These are phyloP conservation scores for Sipha flava DNA, from an alignment of 1,140 invertebrate genomes.

Conservation along the genomic window DNA sequence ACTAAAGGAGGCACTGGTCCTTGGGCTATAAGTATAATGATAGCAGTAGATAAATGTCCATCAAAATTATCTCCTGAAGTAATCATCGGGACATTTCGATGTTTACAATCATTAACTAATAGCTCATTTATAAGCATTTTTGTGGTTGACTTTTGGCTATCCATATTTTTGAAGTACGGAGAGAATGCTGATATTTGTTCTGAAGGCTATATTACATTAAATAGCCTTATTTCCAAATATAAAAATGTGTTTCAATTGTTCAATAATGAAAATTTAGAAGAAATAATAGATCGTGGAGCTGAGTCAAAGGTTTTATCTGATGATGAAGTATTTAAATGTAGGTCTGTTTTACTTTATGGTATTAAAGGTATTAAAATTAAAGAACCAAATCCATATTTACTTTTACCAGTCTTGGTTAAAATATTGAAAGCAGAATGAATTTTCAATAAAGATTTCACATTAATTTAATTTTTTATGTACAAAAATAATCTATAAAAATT, in stretches of 20 bases:
- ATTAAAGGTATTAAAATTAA: background rate
- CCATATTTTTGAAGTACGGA: background rate
- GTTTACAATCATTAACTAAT: background rate
- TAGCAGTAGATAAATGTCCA: background rate
- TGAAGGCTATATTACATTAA: background rate
- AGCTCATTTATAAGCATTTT: background rate
- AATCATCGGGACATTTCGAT: background rate
- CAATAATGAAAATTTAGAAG: background rate
- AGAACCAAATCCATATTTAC: background rate
- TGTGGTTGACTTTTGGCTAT: background rate
- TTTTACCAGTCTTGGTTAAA: background rate
- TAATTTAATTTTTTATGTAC: no score
- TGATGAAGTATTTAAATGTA: background rate
- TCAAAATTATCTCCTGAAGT: background rate
- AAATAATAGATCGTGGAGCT: background rate
- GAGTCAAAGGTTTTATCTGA: background rate
- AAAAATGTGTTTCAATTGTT: background rate
- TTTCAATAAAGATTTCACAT: no score
- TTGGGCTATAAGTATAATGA: slow-evolving; percentile 14
- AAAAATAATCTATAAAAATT: no score
- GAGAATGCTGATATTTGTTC: background rate
- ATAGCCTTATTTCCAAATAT: background rate
- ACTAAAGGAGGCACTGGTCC: slow-evolving; percentile 19
- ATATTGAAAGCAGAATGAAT: background rate
- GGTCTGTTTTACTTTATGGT: background rate